Conservation (phyloP, 2,888 invertebrate genomes). For the Nephrotoma guestfalica region DNA sequence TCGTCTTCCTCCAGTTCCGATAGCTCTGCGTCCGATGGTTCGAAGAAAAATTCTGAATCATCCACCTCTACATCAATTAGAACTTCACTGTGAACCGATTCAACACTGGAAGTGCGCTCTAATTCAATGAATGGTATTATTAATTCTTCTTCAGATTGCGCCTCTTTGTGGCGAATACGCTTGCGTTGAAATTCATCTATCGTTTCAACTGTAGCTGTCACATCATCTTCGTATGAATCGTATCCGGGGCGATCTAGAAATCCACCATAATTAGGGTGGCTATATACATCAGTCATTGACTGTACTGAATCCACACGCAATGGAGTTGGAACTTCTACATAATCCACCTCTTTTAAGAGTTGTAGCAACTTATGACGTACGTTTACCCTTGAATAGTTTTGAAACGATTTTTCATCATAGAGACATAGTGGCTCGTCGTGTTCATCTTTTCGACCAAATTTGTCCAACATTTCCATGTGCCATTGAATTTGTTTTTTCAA, state of each 20-base stretch:
- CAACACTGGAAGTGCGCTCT: not conserved
- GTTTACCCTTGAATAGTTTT: not conserved
- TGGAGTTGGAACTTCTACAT: not conserved
- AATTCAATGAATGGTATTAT: not conserved
- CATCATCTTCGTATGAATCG: conserved; percentile 4
- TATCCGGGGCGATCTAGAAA: not conserved
- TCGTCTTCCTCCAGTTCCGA: conserved; percentile 20
- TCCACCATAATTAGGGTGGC: not conserved
- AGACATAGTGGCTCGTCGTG: not conserved
- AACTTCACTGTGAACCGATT: not conserved
- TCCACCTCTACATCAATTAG: conserved; percentile 17
- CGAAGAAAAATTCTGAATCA: conserved; percentile 16
- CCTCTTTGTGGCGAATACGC: not conserved
- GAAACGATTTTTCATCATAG: not conserved
- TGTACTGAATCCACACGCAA: not conserved
- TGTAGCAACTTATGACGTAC: not conserved
- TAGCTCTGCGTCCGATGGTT: conserved; percentile 16
- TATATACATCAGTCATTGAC: not conserved
- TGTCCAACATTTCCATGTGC: not conserved
- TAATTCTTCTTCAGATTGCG: not conserved
- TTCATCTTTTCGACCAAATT: not conserved
- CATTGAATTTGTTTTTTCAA: not conserved
- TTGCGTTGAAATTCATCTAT: not conserved
- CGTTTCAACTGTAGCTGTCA: conserved; percentile 13
- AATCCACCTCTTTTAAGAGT: not conserved